Evolutionary conservation across 2,888 invertebrate species (phyloP).

Genomic region (Ariolimax columbianus): DNA sequence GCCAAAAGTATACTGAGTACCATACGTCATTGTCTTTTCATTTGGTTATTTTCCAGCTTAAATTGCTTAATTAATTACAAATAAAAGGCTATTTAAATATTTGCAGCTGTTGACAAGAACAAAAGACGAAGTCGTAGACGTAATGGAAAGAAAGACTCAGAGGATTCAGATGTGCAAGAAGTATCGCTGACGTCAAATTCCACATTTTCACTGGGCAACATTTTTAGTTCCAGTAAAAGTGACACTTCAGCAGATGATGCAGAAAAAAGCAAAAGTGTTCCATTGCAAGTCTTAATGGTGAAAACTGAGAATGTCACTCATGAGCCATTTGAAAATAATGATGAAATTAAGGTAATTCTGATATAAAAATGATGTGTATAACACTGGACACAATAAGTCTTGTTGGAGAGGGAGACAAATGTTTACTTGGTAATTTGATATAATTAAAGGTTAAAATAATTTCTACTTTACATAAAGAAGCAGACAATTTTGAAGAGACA

Average conservation of each 20-base stretch:
- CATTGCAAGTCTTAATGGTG: constrained; percentile 85
- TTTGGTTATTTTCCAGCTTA: no score
- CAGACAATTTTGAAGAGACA: no score
- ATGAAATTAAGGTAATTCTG: constrained; percentile 89
- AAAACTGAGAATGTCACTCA: constrained; percentile 95
- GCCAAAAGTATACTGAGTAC: no score
- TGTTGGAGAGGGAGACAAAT: no score
- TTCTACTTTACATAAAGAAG: no score
- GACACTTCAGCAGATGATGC: background rate
- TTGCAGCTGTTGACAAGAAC: constrained; percentile 34
- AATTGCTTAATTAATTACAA: background rate
- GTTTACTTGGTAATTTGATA: no score
- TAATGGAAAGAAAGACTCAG: constrained; percentile 50
- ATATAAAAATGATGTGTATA: no score
- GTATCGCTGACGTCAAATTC: background rate
- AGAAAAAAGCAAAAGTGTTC: constrained; percentile 6
- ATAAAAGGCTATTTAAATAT: background rate
- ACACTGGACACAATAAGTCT: no score
- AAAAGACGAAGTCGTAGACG: constrained; percentile 50
- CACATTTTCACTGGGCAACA: constrained; percentile 32
- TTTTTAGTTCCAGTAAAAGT: constrained; percentile 32
- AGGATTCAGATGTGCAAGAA: constrained; percentile 32
- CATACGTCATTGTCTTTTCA: no score
- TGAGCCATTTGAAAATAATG: constrained; percentile 91
- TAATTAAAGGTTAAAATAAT: no score